These are phyloP conservation scores for Gallinago solitaria DNA, from an alignment of 2,797 vertebrate species.

Conservation along the genomic window DNA sequence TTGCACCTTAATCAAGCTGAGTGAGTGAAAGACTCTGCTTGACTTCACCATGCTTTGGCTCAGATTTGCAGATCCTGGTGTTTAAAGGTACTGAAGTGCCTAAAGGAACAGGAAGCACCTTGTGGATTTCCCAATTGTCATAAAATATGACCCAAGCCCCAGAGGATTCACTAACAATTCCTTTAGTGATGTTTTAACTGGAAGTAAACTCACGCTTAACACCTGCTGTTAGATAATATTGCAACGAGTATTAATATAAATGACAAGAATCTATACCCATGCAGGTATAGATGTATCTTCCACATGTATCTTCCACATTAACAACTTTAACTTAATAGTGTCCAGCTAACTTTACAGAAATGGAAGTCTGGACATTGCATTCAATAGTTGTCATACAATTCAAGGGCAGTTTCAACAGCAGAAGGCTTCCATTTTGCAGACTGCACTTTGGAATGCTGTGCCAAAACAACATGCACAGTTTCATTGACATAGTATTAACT, in stretches of 20 bases:
- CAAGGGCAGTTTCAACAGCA: background rate
- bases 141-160: background rate
- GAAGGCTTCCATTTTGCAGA: background rate
- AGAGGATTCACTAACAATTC: background rate
- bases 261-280: background rate
- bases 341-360: background rate
- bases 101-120: background rate
- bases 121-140: background rate
- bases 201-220: background rate
- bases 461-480: background rate
- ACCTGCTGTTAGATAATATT: background rate
- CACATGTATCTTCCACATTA: background rate
- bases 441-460: background rate
- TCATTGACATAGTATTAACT: slow-evolving; percentile 8
- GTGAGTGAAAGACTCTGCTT: background rate
- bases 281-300: background rate
- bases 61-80: background rate
- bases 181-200: background rate
- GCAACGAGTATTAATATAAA: background rate
- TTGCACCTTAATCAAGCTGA: background rate
- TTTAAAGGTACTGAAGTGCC: background rate
- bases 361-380: background rate
- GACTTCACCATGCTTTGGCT: background rate
- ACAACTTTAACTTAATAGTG: background rate
- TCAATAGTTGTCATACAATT: background rate